phyloP scores from a whole-genome alignment of 2,888 invertebrate species.

The Zootermopsis nevadensis region DNA sequence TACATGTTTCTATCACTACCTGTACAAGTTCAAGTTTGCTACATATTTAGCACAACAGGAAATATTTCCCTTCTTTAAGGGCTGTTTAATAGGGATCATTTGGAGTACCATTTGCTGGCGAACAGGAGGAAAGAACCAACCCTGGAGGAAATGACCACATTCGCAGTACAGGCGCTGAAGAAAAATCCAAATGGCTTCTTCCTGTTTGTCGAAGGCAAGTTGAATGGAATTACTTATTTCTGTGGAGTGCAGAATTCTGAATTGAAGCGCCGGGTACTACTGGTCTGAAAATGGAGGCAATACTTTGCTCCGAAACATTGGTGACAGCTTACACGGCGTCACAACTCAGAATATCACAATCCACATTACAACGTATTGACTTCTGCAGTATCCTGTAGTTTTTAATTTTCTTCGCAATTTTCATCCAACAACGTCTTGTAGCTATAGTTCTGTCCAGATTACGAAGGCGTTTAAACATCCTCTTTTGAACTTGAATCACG shows the following conservation, averaged over 20 bases:
- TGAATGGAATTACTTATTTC: neutral
- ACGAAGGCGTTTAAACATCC: too few relatives aligned
- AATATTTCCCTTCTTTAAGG: constrained; percentile 58
- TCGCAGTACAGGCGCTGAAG: constrained; percentile 78
- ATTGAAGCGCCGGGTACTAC: too few relatives aligned
- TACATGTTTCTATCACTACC: neutral
- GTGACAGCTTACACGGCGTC: too few relatives aligned
- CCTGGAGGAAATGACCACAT: constrained; percentile 81
- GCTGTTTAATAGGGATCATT: constrained; percentile 73
- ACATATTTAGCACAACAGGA: neutral
- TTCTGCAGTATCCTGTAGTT: too few relatives aligned
- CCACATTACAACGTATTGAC: too few relatives aligned
- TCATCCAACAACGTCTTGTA: too few relatives aligned
- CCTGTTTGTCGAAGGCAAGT: constrained; percentile 77
- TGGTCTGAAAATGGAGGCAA: too few relatives aligned
- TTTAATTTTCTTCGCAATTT: too few relatives aligned
- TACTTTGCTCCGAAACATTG: too few relatives aligned
- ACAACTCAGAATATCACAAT: too few relatives aligned
- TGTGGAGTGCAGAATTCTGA: neutral
- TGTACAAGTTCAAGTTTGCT: neutral
- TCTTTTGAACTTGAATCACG: too few relatives aligned
- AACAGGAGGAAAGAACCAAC: constrained; percentile 70
- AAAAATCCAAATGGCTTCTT: constrained; percentile 78
- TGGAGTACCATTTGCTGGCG: constrained; percentile 78
- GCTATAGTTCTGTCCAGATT: too few relatives aligned